Conservation (phyloP, 1,140 invertebrate genomes). For the Lordiphosa mommai region DNA sequence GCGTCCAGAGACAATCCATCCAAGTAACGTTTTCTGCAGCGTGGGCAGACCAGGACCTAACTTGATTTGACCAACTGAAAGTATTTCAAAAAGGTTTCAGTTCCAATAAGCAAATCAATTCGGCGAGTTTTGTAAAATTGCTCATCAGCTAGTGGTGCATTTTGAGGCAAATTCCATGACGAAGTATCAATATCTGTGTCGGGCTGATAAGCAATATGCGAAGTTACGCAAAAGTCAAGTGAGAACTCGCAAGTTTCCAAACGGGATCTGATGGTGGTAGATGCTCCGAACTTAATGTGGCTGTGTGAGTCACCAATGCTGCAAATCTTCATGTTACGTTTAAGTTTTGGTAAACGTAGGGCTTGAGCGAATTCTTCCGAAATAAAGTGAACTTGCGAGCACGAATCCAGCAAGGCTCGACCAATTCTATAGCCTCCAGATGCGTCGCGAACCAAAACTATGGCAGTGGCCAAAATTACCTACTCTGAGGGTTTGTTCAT, state of each 20-base stretch:
- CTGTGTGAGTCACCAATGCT: no score
- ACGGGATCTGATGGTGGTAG: no score
- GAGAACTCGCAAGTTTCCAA: no score
- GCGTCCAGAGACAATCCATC: no score
- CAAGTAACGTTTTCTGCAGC: no score
- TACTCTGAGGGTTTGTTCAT: background rate
- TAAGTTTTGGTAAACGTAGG: no score
- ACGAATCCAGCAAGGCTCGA: background rate
- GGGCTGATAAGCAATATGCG: no score
- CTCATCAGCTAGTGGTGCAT: conserved; percentile 46
- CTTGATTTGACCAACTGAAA: conserved; percentile 44
- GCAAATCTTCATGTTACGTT: no score
- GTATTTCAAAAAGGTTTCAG: conserved; percentile 60
- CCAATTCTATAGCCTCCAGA: background rate
- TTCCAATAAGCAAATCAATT: conserved; percentile 58
- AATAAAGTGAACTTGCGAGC: no score
- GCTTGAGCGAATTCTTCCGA: no score
- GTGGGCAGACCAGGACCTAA: conserved; percentile 10
- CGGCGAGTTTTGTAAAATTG: background rate
- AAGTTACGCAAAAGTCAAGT: conserved; percentile 5
- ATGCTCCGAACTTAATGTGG: no score
- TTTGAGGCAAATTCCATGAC: conserved; percentile 35
- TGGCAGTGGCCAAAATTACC: conserved; percentile 3
- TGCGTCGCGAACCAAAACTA: background rate
- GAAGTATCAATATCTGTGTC: no score